Evolutionary conservation across 2,888 invertebrate species (phyloP), one percentile per base, ranked within the genome.

Genomic region (Acleris emargana): DNA sequence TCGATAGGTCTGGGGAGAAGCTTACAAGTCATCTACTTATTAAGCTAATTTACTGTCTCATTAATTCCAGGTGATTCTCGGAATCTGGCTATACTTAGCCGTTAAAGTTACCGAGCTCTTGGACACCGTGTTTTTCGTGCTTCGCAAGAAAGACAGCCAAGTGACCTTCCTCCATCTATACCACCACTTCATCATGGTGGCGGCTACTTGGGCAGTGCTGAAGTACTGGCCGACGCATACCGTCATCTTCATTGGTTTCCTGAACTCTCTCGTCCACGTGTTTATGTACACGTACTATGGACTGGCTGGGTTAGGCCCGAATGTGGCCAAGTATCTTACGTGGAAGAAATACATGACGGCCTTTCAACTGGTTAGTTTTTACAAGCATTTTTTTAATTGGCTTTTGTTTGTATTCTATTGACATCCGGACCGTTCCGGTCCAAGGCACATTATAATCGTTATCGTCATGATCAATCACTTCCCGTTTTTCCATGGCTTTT

Each of bases 121-220:
- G 55, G 97, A 97, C 77, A 97, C 97, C 0, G 94, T 97, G 0
- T 98, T 98, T 89, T 98, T 98, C 83, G 96, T 98, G 3, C 83
- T 98, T 73, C 94, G 98, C 53, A 98, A 98, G 85, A 86, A 93
- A 89, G 74, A 93, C 89, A 83, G 94, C 55, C 98, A 98, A 85
- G 95, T 98, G 1, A 95, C 97, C 0, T 97, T 97, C 77, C 94
- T 98, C 28, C 98, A 98, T 80, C 95, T 98, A 1, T 98, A 97
- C 79, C 98, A 98, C 83, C 98, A 98, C 79, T 92, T 95, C 0
- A 85, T 94, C 58, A 96, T 96, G 87, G 96, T 96, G 71, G 78
- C 96, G 43, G 94, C 95, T 73, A 95, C 95, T 0, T 97, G 96
- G 96, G 94, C 94, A 5, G 95, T 95, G 70, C 84, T 96, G 28